Conservation (phyloP, 2,113 vertebrate genomes). For the Syngnathus scovelli region DNA sequence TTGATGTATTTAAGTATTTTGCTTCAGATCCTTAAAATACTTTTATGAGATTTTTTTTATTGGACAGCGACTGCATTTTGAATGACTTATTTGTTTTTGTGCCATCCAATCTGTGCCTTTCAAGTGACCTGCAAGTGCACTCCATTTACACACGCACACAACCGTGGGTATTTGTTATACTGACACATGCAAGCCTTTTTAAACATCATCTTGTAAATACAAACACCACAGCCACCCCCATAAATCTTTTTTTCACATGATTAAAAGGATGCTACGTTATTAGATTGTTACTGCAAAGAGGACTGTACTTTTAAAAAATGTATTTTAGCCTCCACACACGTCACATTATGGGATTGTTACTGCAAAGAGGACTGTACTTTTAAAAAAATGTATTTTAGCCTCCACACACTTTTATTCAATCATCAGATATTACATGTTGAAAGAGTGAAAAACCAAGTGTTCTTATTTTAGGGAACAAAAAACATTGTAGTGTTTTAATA, state of each 20-base stretch:
- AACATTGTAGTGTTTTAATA: slow-evolving; percentile 44
- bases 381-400: neutral
- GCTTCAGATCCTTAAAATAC: neutral
- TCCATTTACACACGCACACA: neutral
- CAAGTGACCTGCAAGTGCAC: slow-evolving; percentile 10
- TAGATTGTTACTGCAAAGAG: slow-evolving; percentile 12
- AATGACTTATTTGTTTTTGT: slow-evolving; percentile 7
- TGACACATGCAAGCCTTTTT: neutral
- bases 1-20: neutral
- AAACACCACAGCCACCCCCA: slow-evolving; percentile 17
- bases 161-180: neutral
- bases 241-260: neutral
- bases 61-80: neutral
- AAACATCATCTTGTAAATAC: slow-evolving; percentile 22
- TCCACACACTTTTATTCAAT: slow-evolving; percentile 12
- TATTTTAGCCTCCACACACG: neutral
- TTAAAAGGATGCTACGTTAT: neutral
- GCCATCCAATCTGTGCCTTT: slow-evolving; percentile 17
- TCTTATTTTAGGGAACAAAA: slow-evolving; percentile 25
- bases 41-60: neutral
- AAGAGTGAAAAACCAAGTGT: slow-evolving; percentile 26
- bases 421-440: slow-evolving; percentile 24
- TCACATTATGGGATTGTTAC: neutral
- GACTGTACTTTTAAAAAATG: slow-evolving; percentile 15
- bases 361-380: slow-evolving; percentile 27